Evolutionary conservation across 1,140 invertebrate species (phyloP), one percentile per base, ranked within the genome.

Genomic region (Leptopilina clavipes): DNA sequence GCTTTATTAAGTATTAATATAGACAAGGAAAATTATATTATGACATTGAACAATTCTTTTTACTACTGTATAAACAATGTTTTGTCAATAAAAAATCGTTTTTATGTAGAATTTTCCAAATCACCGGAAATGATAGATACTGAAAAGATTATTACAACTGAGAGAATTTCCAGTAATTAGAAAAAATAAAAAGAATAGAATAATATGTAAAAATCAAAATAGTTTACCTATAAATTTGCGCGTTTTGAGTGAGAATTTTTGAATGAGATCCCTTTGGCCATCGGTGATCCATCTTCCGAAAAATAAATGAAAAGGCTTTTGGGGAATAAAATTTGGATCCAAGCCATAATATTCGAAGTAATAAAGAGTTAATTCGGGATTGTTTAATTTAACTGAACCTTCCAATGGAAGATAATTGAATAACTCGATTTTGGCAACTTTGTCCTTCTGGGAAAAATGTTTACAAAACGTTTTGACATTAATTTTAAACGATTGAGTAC

Each of bases 321-420:
- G 91, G 10, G 96, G 95, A 52, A 94, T 93, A 85, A 91, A 92
- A 81, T 94, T 94, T 12, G 94, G 92, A 88, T 96, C 93, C 19
- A 93, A 85, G 45, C 96, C 97, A 93, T 96, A 98, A 90, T 96
- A 97, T 87, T 98, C 97, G 77, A 98, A 92, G 78, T 97, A 95
- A 81, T 93, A 93, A 77, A 97, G 93, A 76, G 90, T 93, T 14
- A 94, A 91, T 83, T 96, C 94, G n/a, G 97, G 96, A 90, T 95
- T 92, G 81, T 94, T 96, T 18, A 99, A 90, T 81, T 95, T 94
- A 0, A 98, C 96, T 59, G 92, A 90, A 1, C 97, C 97, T 86
- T 94, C 88, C 37, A 97, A 89, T 6, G 95, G 94, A 74, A 98
- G 87, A 88, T 96, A 98, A 81, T 90, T 93, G 84, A 98, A 95